Conservation (phyloP, 2,113 vertebrate species). For the Micromys minutus region DNA sequence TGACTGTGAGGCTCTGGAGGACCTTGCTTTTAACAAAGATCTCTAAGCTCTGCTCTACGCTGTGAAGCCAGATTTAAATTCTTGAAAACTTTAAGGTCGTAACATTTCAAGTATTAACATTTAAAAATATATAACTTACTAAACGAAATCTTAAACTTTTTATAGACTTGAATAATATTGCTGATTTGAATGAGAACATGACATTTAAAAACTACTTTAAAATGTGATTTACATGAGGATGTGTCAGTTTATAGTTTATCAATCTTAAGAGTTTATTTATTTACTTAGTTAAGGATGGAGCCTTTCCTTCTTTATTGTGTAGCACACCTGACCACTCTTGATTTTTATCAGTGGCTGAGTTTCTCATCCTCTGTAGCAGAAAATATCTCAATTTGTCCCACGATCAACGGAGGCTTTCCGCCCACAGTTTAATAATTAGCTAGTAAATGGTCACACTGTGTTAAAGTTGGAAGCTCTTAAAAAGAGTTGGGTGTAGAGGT, state of each 20-base stretch:
- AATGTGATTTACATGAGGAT: neutral
- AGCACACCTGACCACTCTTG: neutral
- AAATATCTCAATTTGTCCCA: neutral
- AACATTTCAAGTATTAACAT: neutral
- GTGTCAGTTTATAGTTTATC: neutral
- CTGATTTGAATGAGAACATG: neutral
- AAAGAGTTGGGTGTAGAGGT: neutral
- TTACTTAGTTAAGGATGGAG: neutral
- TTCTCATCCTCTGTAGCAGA: neutral
- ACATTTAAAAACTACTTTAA: neutral
- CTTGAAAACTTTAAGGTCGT: neutral
- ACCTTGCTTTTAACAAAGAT: constrained; percentile 67
- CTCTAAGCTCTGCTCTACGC: constrained; percentile 46
- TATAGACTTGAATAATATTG: neutral
- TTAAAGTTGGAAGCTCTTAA: neutral
- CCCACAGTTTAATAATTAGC: neutral
- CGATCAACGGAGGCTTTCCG: neutral
- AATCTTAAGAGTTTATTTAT: neutral
- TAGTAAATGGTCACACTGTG: neutral
- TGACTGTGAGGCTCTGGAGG: constrained; percentile 68
- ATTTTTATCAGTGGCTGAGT: constrained; percentile 9
- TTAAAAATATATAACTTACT: neutral
- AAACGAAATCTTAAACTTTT: neutral
- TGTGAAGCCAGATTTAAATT: neutral
- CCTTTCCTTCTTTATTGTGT: neutral